Percentiles rank a stretch among this genome's conserved stretches.
Evolutionary conservation across 2,113 vertebrate species (phyloP).

Genomic region (Peromyscus californicus): DNA sequence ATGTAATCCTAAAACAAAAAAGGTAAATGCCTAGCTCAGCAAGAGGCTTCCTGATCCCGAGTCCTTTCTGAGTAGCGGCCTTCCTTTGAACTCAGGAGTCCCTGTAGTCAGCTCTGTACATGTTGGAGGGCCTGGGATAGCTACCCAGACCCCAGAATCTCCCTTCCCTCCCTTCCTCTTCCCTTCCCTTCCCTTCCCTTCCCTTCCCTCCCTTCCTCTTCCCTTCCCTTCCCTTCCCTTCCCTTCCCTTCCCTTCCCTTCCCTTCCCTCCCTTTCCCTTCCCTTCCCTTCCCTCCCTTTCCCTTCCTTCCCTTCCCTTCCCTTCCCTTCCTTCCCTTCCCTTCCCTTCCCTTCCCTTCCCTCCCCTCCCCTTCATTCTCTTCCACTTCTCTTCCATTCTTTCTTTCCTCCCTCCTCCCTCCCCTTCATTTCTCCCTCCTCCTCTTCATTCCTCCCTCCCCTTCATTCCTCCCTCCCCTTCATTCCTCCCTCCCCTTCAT

Average conservation of each 20-base stretch:
- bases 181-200: too few relatives aligned
- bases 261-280: too few relatives aligned
- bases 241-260: too few relatives aligned
- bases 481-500: too few relatives aligned
- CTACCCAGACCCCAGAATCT: background rate
- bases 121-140: background rate
- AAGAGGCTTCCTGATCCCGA: background rate
- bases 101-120: background rate
- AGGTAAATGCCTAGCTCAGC: background rate
- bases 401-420: background rate
- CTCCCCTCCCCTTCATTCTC: too few relatives aligned
- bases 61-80: too few relatives aligned
- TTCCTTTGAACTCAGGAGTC: background rate
- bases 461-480: too few relatives aligned
- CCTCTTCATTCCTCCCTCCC: background rate
- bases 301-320: too few relatives aligned
- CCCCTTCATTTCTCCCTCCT: too few relatives aligned
- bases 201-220: accelerated
- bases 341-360: too few relatives aligned
- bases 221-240: accelerated
- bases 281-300: accelerated
- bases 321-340: too few relatives aligned
- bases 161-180: accelerated
- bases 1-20: background rate
- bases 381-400: too few relatives aligned